Evolutionary conservation across 2,113 vertebrate species (phyloP).

Genomic region (Corvus hawaiiensis): DNA sequence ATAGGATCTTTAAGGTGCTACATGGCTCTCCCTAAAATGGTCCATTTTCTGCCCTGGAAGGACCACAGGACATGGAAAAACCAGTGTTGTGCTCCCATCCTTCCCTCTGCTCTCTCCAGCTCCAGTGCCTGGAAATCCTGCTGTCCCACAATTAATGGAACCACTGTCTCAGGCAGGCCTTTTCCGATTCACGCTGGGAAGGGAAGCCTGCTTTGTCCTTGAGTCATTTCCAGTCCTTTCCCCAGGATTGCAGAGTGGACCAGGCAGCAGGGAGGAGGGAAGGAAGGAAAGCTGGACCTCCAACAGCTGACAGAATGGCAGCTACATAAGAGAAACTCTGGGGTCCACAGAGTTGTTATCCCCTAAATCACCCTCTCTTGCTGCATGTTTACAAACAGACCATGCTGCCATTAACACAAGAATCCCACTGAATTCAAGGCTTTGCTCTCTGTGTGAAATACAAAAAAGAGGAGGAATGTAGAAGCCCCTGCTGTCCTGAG

Average conservation of each 20-base stretch:
- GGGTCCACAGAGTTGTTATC: neutral
- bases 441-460: neutral
- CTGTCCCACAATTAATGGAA: neutral
- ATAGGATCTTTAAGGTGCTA: neutral
- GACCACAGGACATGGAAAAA: neutral
- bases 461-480: constrained; percentile 23
- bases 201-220: neutral
- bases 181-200: neutral
- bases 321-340: neutral
- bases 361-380: neutral
- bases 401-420: neutral
- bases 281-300: neutral
- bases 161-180: neutral
- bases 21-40: neutral
- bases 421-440: neutral
- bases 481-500: constrained; percentile 1
- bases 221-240: neutral
- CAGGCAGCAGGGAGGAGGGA: neutral
- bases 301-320: neutral
- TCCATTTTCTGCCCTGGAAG: neutral
- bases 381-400: constrained; percentile 21
- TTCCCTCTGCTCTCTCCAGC: neutral
- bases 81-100: neutral
- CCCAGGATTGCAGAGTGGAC: neutral
- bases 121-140: neutral